Conservation (phyloP, 64 coral and sea anemone species). For the Acropora yongei region DNA sequence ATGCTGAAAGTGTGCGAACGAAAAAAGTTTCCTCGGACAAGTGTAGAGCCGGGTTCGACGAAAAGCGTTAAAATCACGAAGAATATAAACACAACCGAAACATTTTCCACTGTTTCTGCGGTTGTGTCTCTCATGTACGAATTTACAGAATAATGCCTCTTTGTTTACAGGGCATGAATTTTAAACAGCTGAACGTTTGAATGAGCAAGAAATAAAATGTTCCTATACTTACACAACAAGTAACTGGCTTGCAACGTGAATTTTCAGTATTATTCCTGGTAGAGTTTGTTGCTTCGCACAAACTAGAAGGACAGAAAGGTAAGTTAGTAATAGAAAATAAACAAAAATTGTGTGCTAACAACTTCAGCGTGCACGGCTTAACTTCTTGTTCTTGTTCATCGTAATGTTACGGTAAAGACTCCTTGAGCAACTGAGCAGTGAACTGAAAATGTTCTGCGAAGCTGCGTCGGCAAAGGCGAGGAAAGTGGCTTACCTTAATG, state of each 20-base stretch:
- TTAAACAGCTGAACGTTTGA: conserved; percentile 41
- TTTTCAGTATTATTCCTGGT: neutral
- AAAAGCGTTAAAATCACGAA: neutral
- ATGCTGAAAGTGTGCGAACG: conserved; percentile 25
- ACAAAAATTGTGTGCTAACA: neutral
- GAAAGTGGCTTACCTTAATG: conserved; percentile 2
- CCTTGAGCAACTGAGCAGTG: neutral
- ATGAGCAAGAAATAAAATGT: conserved; percentile 44
- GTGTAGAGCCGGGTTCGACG: neutral
- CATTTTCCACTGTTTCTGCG: neutral
- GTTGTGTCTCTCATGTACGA: neutral
- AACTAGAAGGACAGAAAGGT: conserved; percentile 10
- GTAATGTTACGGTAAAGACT: neutral
- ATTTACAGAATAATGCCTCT: conserved; percentile 39
- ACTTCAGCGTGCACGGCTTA: neutral
- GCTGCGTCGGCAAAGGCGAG: too few species aligned
- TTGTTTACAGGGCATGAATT: conserved; percentile 56
- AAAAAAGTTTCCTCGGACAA: neutral
- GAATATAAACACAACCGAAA: conserved; percentile 1
- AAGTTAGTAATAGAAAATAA: neutral
- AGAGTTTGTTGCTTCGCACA: conserved; percentile 13
- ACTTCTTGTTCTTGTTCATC: neutral
- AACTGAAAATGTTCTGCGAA: neutral
- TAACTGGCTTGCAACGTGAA: conserved; percentile 26
- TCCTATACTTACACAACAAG: conserved; percentile 51